Base-by-base conservation (phyloP, 2,888 invertebrate species). In the Caenorhabditis angaria region DNA sequence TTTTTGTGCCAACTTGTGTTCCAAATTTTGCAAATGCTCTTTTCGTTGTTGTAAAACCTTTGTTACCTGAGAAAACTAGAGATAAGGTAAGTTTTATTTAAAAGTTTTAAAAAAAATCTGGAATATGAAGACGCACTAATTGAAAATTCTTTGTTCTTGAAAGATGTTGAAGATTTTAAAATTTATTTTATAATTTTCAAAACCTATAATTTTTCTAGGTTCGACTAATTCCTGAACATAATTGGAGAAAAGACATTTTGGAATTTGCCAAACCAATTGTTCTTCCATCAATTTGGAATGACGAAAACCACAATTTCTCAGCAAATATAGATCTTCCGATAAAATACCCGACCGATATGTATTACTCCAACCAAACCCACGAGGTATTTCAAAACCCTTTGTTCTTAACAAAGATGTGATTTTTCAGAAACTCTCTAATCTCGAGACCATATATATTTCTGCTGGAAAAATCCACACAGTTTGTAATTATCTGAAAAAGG, bases 51-150 rank as follows among this genome's bases (percentile, higher is more conserved):
- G 81, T 82, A 1, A 78, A 82, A 48, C 84, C 84, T 1, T 63
- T 85, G 22, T 65, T 85, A n/a, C 85, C 85, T 12, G 83, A 83
- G 57, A 78, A 82, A 51, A 85, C 85, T 0, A 60, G 80, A 41
- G 76, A 82, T n/a, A 85, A 85, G 75, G 84, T 82, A 53, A 65
- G 29, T 10, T 12, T 4, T 51, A 47, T 1, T 8, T 12, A 24
- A 57, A 14, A 47, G 20, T 24, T 35, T 50, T 10, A 22, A 1
- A 28, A 51, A 8, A 22, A 6, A 27, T 32, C n/a, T 12, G 10
- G 14, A 41, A 29, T 32, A 57, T 28, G 24, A 55, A 24, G 12
- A 20, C 10, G 53, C 8, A 53, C 8, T 35, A 10, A 14, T 35
- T 6, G 14, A 14, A 24, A 29, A 61, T 35, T 54, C 47, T 67